Base-by-base conservation (phyloP, 2,797 vertebrate genomes). In the Ptychadena robeensis region DNA sequence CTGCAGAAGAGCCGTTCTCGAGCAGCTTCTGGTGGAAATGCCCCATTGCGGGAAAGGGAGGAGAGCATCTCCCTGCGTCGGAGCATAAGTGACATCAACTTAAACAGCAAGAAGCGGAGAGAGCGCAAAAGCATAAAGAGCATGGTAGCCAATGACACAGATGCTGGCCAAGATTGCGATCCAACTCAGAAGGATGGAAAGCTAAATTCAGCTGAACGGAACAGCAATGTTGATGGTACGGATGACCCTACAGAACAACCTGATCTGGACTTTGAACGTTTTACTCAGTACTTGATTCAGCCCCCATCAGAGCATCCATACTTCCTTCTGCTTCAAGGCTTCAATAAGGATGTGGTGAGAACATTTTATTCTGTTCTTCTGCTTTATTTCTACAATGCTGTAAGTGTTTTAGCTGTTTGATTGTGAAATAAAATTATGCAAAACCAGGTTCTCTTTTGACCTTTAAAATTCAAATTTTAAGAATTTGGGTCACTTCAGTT, bases 51-150 rank as follows among this genome's bases (percentile, higher is more conserved):
- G 2, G 95, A 96, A 37, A 94, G 96, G 74, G 93, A 95, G 0
- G 95, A 92, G 65, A 94, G 96, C 66, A 93, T 96, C 86, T 92
- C 94, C 0, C 93, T 98, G 86, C 91, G 96, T 70, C 94, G 96
- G 84, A 97, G 96, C 87, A 96, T 97, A 90, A 97, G 96, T 1
- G 96, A 97, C 88, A 96, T 97, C 93, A 96, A 97, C 89, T 88
- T 98, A 79, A 97, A 94, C 89, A 91, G 95, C 27, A 91, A 96
- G 3, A 93, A 95, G 38, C 94, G 96, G 27, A 91, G 91, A 80
- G 95, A 96, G 65, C 92, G 95, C 82, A 95, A 95, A 87, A 95
- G 94, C 86, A 95, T 96, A 12, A 93, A 96, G 73, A 97, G 96
- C 92, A 95, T 96, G 96, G 95, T 96, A 0, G 88, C 86, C 0